phyloP scores from a whole-genome alignment of 23 tunicate species.

The Halocynthia aurantium region DNA sequence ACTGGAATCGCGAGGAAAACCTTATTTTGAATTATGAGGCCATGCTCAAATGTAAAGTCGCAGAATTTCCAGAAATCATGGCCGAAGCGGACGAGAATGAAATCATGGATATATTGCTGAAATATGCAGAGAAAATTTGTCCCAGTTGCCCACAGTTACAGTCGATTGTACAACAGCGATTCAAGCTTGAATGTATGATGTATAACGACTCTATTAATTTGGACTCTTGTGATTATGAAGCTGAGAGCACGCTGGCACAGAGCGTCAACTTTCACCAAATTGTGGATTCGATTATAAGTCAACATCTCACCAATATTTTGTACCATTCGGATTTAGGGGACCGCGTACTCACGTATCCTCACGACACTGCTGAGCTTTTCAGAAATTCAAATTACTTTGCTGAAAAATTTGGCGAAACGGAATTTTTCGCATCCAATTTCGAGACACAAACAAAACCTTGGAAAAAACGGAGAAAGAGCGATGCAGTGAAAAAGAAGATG shows the following conservation, averaged over 20 bases:
- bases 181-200: not conserved
- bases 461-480: too few relatives aligned
- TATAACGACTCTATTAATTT: not conserved
- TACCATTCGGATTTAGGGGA: not conserved
- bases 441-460: too few relatives aligned
- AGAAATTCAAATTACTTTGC: too few relatives aligned
- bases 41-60: slow-evolving; percentile 5
- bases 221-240: not conserved
- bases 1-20: slow-evolving; percentile 13
- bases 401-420: too few relatives aligned
- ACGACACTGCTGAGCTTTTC: too few relatives aligned
- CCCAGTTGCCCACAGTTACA: slow-evolving; percentile 7
- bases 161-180: not conserved
- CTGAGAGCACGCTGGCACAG: not conserved
- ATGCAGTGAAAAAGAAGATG: too few relatives aligned
- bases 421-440: too few relatives aligned
- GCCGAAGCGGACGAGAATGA: not conserved
- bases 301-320: slow-evolving; percentile 9
- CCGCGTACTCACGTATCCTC: too few relatives aligned
- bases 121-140: slow-evolving; percentile 6
- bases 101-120: not conserved
- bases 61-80: not conserved
- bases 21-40: not conserved
- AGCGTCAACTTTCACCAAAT: slow-evolving; percentile 11
- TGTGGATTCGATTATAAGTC: slow-evolving; percentile 10